Evolutionary conservation across 2,797 vertebrate species (phyloP), one percentile per base, ranked within the genome.

Genomic region (Hippopotamyrus pictus): DNA sequence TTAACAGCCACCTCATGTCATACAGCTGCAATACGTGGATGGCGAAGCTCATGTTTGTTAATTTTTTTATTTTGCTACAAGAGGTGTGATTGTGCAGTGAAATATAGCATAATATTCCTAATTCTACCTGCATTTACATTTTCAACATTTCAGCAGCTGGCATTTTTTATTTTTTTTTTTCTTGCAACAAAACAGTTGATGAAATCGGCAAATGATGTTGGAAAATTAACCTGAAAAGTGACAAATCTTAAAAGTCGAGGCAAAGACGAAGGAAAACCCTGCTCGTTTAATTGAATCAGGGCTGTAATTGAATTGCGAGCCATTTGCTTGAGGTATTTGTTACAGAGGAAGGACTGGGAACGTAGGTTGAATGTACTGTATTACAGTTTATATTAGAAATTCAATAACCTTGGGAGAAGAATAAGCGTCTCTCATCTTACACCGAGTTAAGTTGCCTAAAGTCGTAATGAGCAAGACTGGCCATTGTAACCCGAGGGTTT

Each of bases 291-390:
- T 37, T 87, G 86, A 59, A 59, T 87, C 53, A 87, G 41, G 57
- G 33, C 51, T 17, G 84, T 51, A 88, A 84, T 53, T 89, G 87
- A 93, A 92, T 92, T 89, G 91, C 57, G 86, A 86, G 88, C 90
- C 82, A 88, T 90, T 89, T 91, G 88, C 85, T 82, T 12, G 59
- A 91, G 82, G 82, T 57, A 87, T 82, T 50, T 76, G 89, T 76
- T 91, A 86, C 82, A 89, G 69, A 86, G 88, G 79, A 44, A 90
- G 89, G 90, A 44, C 41, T 89, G 88, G 90, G 90, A 92, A 93
- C 91, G 92, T 91, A 50, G 73, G 50, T 65, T 29, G 88, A 89
- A 83, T 86, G 62, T 82, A 87, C 87, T 89, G 50, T 79, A 83
- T 85, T 88, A 59, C 62, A 29, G 76, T 89, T 62, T 73, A 62